Evolutionary conservation across 2,113 vertebrate genomes (phyloP), one percentile per base, ranked within the genome.

Genomic region (Neotoma lepida): DNA sequence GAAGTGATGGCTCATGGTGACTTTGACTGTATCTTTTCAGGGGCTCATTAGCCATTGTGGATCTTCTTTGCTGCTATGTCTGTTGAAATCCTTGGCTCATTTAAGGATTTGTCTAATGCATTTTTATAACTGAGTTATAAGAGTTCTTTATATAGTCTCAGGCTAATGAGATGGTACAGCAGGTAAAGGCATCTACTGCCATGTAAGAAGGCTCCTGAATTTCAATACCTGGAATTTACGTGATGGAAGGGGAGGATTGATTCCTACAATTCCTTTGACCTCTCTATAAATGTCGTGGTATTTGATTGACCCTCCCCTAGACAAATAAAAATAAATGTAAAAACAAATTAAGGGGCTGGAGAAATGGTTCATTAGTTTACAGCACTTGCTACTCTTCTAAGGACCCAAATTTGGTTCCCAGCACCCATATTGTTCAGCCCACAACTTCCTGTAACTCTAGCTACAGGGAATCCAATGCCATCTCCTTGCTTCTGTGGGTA

Each of bases 81-180:
- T 95, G 39, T 74, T 68, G 33, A 74, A 80, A 90, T 87, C 51
- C 46, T 93, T 91, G 39, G 46, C 1, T 18, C 35, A 88, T 88
- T 85, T 84, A 18, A 51, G 39, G 30, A 54, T 95, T 81, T 90
- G 56, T 89, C n/a, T 46, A 4, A 28, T 85, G 26, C 35, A 33
- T 86, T 93, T 84, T 91, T 81, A 76, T 87, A 73, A 68, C 35
- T 71, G 61, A 74, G 14, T 89, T 89, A 41, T 89, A 49, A 35
- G 30, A 10, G 17, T 18, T 20, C 30, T 77, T 77, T 35, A 35
- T 78, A 78, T 22, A 78, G 20, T 51, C 77, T 80, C 49, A 56
- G 77, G 77, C 49, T 17, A 51, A 22, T 39, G 35, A 61, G 54
- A 61, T 28, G 24, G 54, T n/a, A 28, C n/a, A 39, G n/a, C 12